Evolutionary conservation across 2,797 vertebrate species (phyloP), one percentile per base, ranked within the genome.

Genomic region (Crocodylus rhombifer): DNA sequence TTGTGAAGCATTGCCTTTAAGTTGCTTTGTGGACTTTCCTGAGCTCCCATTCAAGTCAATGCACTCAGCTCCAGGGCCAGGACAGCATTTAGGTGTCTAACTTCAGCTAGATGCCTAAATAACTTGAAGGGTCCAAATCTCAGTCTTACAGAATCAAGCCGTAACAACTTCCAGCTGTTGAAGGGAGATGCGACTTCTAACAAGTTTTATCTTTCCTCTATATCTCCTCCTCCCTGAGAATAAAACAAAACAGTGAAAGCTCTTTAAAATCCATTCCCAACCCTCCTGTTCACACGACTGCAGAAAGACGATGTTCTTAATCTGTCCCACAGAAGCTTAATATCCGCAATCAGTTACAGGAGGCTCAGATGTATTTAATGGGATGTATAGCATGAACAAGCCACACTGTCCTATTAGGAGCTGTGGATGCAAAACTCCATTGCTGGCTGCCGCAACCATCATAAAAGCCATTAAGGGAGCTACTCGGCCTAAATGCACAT

Each of bases 381-480:
- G 89, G 71, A 91, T 5, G 55, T 82, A 87, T 62, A 78, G 89
- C 82, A 65, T 84, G 88, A 95, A 91, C 51, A 71, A 91, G 91
- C 85, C 95, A 86, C 42, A 2, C 0, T 55, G 83, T 71, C 3
- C 83, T 79, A 42, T 81, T 75, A 92, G 93, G 86, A 94, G 64
- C 91, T 14, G 77, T 62, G 91, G 90, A 91, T 84, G 87, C 94
- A 96, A 95, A 95, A 63, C 93, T 91, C 91, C 89, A 92, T 84
- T 91, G 75, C 83, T 65, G 84, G 76, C 4, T 3, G 93, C 67
- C 94, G 93, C 94, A 94, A 75, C 85, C 65, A 18, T 87, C 1
- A 14, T 86, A 95, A 96, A 96, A 82, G 87, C 96, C 89, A 86
- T 96, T 95, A 95, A 96, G 95, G 92, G 95, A 97, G 86, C 90